These are phyloP conservation scores for Porites rus DNA, from an alignment of 92 coral and sea anemone species.

Conservation along the genomic window DNA sequence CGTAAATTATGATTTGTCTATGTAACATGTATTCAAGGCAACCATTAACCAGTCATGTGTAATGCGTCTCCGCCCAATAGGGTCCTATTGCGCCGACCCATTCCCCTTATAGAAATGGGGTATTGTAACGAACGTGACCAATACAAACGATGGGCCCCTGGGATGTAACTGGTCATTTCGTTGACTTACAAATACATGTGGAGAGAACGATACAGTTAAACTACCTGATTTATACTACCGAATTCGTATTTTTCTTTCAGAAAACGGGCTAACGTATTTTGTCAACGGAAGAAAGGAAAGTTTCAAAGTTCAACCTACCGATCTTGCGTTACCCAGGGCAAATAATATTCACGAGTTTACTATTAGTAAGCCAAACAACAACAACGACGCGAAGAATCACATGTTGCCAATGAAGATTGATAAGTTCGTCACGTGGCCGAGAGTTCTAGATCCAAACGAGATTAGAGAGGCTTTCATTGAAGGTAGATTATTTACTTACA, in stretches of 20 bases:
- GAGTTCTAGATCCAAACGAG: constrained; percentile 1
- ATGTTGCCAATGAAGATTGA: constrained; percentile 46
- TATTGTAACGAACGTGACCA: too few relatives aligned
- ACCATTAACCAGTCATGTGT: too few relatives aligned
- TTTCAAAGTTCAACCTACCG: background rate
- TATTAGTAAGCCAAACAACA: constrained; percentile 39
- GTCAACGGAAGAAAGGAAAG: constrained; percentile 19
- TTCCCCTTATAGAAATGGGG: too few relatives aligned
- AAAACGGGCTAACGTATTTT: constrained; percentile 17
- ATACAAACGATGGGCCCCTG: too few relatives aligned
- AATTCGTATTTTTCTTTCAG: constrained; percentile 3
- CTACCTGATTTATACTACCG: too few relatives aligned
- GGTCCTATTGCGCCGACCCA: too few relatives aligned
- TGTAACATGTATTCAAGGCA: too few relatives aligned
- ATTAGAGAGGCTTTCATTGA: constrained; percentile 20
- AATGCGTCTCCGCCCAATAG: too few relatives aligned
- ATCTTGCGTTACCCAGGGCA: background rate
- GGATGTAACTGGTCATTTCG: too few relatives aligned
- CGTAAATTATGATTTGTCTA: too few relatives aligned
- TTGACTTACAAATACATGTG: too few relatives aligned
- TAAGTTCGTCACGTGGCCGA: constrained; percentile 33
- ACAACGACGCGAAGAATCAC: constrained; percentile 26
- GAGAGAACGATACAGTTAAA: too few relatives aligned
- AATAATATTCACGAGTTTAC: constrained; percentile 9
- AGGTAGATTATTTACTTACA: constrained; percentile 4